phyloP scores from a whole-genome alignment of 2,888 invertebrate genomes.

The Stenoptilia bipunctidactyla region DNA sequence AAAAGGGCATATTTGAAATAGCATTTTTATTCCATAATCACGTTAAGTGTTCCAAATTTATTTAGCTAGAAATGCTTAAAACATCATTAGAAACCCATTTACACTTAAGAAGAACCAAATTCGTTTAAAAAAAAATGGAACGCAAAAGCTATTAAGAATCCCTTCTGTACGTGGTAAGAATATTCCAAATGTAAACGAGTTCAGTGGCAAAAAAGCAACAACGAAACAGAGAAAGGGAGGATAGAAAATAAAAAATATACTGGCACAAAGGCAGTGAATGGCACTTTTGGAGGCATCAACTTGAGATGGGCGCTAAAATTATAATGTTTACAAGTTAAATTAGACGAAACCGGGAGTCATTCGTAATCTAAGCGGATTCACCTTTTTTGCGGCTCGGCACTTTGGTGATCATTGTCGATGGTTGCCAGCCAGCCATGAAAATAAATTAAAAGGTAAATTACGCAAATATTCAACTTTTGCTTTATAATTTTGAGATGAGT shows the following conservation, averaged over 20 bases:
- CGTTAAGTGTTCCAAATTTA: too few relatives aligned
- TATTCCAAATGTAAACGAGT: background rate
- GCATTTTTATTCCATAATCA: too few relatives aligned
- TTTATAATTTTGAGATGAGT: too few relatives aligned
- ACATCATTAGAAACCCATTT: background rate
- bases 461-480: too few relatives aligned
- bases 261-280: conserved; percentile 46
- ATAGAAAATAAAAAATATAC: background rate
- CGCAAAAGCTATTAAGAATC: background rate
- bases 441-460: too few relatives aligned
- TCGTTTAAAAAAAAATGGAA: background rate
- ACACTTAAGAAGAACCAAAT: background rate
- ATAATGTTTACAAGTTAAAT: conserved; percentile 66
- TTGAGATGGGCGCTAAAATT: conserved; percentile 54
- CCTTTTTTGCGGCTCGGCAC: conserved; percentile 33
- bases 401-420: too few relatives aligned
- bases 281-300: conserved; percentile 53
- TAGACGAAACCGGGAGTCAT: conserved; percentile 53
- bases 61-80: background rate
- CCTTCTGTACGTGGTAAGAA: conserved; percentile 1
- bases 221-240: background rate
- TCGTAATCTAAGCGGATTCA: conserved; percentile 43
- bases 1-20: too few relatives aligned
- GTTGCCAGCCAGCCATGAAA: too few relatives aligned
- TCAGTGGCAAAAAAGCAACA: background rate